Conservation (phyloP, 35 echinoderm and acorn worm species). For the Anneissia japonica region DNA sequence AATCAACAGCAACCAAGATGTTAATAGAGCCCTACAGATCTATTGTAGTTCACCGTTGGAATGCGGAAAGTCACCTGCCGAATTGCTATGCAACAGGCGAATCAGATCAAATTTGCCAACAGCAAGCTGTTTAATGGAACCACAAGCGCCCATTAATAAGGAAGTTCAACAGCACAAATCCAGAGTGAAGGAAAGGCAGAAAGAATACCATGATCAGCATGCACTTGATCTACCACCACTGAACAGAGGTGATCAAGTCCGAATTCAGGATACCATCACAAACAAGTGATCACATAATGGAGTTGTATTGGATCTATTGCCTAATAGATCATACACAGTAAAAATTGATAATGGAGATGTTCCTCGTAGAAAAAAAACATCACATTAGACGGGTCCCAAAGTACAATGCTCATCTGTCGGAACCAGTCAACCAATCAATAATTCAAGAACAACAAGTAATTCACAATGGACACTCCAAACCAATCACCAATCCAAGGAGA, state of each 20-base stretch:
- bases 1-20: constrained; percentile 27
- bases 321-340: neutral
- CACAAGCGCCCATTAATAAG: neutral
- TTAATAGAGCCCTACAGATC: constrained; percentile 2
- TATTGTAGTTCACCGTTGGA: constrained; percentile 22
- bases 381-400: too few relatives aligned
- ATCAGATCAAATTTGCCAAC: constrained; percentile 25
- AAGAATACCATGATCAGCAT: neutral
- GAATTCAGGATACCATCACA: neutral
- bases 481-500: too few relatives aligned
- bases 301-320: neutral
- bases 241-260: neutral
- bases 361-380: too few relatives aligned
- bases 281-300: too few relatives aligned
- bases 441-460: too few relatives aligned
- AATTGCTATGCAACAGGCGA: constrained; percentile 36
- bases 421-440: too few relatives aligned
- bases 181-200: neutral
- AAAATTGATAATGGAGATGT: neutral
- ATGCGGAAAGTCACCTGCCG: constrained; percentile 30
- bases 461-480: too few relatives aligned
- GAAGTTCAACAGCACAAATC: neutral
- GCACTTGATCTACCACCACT: neutral
- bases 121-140: neutral
- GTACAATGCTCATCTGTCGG: too few relatives aligned